Percentiles rank a stretch among this genome's conserved stretches.
phyloP scores from a whole-genome alignment of 2,888 invertebrate genomes.

The Itoplectis maculator region DNA sequence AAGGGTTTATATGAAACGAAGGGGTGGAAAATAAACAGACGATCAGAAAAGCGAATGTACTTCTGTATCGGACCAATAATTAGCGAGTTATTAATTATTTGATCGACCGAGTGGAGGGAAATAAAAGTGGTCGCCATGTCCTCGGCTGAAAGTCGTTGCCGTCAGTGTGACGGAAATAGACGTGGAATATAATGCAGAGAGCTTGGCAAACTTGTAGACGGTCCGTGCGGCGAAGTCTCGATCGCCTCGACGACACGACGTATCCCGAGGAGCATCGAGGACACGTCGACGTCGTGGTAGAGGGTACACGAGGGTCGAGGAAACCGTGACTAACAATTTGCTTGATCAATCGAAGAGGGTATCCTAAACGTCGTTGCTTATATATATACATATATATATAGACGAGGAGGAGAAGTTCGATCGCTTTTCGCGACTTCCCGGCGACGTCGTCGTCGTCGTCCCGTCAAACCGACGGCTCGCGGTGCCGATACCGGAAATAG shows the following conservation, averaged over 20 bases:
- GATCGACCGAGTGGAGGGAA: too few relatives aligned
- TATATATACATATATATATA: too few relatives aligned
- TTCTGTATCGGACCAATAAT: too few relatives aligned
- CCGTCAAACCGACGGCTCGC: constrained; percentile 20
- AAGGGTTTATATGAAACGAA: too few relatives aligned
- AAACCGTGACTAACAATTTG: constrained; percentile 66
- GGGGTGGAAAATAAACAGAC: too few relatives aligned
- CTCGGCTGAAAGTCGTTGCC: too few relatives aligned
- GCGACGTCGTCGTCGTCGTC: constrained; percentile 30
- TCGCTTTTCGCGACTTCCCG: constrained; percentile 54
- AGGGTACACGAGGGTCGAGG: constrained; percentile 16
- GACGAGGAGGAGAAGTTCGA: constrained; percentile 49
- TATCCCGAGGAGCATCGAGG: too few relatives aligned
- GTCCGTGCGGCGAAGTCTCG: not conserved
- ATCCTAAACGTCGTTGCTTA: constrained; percentile 24
- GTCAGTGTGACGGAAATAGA: constrained; percentile 39
- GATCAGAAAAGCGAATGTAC: too few relatives aligned
- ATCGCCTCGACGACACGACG: too few relatives aligned
- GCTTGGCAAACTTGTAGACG: constrained; percentile 42
- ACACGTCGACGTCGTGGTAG: too few relatives aligned
- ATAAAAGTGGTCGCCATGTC: too few relatives aligned
- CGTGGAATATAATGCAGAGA: constrained; percentile 11
- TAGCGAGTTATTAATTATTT: too few relatives aligned
- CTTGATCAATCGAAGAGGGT: constrained; percentile 68
- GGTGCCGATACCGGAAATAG: constrained; percentile 42